These are phyloP conservation scores for Pristis pectinata DNA, from an alignment of 2,797 vertebrate genomes.

Conservation along the genomic window DNA sequence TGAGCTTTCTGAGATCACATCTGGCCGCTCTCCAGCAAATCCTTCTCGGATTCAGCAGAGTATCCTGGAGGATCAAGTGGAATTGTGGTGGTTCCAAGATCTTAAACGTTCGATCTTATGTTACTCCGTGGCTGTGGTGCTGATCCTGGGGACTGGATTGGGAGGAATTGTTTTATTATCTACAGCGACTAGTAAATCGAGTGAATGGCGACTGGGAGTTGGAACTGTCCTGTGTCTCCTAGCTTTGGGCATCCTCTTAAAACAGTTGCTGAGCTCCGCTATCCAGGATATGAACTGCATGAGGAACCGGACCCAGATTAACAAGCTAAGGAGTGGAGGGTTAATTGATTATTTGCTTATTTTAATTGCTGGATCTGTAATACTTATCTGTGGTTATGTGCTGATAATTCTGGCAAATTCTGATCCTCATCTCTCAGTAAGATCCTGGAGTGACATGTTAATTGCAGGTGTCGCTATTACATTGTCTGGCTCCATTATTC, in stretches of 20 bases:
- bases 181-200: slow-evolving; percentile 86
- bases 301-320: slow-evolving; percentile 74
- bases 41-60: slow-evolving; percentile 70
- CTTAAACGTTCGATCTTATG: slow-evolving; percentile 82
- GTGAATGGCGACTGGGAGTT: slow-evolving; percentile 83
- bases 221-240: slow-evolving; percentile 85
- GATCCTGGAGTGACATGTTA: slow-evolving; percentile 84
- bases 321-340: slow-evolving; percentile 84
- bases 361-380: slow-evolving; percentile 70
- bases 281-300: slow-evolving; percentile 98
- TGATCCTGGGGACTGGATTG: slow-evolving; percentile 81
- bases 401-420: slow-evolving; percentile 74
- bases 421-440: slow-evolving; percentile 59
- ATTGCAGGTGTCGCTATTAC: slow-evolving; percentile 78
- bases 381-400: slow-evolving; percentile 76
- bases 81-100: slow-evolving; percentile 95
- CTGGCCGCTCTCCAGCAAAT: slow-evolving; percentile 57
- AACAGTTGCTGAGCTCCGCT: slow-evolving; percentile 91
- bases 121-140: slow-evolving; percentile 74
- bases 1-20: slow-evolving; percentile 65
- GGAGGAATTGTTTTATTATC: slow-evolving; percentile 85
- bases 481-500: slow-evolving; percentile 65
- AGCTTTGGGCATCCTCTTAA: slow-evolving; percentile 81
- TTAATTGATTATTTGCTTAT: slow-evolving; percentile 78
- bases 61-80: slow-evolving; percentile 88